Evolutionary conservation across 1,140 invertebrate genomes (phyloP), one percentile per base, ranked within the genome.

Genomic region (Bombyx mandarina): DNA sequence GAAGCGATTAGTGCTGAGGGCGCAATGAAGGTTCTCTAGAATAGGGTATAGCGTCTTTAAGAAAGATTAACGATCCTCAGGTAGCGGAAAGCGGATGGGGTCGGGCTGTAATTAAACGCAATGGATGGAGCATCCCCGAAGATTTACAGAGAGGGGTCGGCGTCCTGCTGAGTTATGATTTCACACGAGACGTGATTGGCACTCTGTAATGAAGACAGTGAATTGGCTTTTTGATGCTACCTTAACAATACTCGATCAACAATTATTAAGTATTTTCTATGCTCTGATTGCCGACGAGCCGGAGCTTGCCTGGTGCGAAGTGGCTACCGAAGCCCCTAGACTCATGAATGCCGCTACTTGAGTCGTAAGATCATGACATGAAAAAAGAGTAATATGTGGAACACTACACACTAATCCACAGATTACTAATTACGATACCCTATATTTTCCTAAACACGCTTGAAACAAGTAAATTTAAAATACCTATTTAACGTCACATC

Each of bases 21-120:
- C 64, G 61, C 55, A 71, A 69, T 62, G 70, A 69, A 77, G 70
- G 67, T 63, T 73, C 66, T 70, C 74, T 67, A 66, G 69, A 63
- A 64, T 65, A 67, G 68, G 72, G 75, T 75, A 82, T 85, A 82
- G 26, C 82, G 81, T 86, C 80, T 83, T 85, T 81, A 81, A 83
- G 82, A 83, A 83, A 85, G 80, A 85, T 85, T 85, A 83, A 85
- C 82, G 80, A 85, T 80, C 77, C 75, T 75, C 80, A 85, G 80
- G 79, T 82, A 79, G 59, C 54, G 60, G 61, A 62, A 71, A 69
- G 63, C 61, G 69, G 54, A 26, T 73, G 74, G 82, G 80, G 79
- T 83, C 74, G 75, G 66, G 73, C 67, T 78, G 79, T 85, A 85
- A 85, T 85, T 83, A 85, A 85, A 85, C 78, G 79, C 77, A 79